A percentile compares a stretch with the other conserved stretches of the same genome.
Conservation (phyloP, 2,888 invertebrate species). For the Amorpha juglandis region DNA sequence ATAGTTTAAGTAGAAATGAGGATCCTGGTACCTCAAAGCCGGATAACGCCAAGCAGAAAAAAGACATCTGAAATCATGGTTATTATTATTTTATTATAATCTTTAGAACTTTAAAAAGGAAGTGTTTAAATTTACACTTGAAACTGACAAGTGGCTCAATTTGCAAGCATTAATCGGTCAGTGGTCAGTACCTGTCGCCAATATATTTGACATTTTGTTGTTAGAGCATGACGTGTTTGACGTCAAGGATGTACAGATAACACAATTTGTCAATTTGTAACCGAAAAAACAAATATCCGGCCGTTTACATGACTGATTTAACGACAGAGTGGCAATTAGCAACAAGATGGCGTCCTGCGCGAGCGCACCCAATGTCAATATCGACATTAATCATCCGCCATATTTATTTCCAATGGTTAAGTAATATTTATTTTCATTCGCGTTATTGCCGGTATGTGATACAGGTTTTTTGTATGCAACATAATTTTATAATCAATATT, state of each 20-base stretch:
- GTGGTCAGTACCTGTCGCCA: too few species aligned
- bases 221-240: background rate
- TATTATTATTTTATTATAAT: too few species aligned
- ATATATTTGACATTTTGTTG: background rate
- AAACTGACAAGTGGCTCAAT: background rate
- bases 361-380: constrained; percentile 75
- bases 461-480: constrained; percentile 1
- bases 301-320: constrained; percentile 72
- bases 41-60: too few species aligned
- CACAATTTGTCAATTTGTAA: constrained; percentile 16
- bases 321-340: constrained; percentile 75
- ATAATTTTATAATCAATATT: constrained; percentile 9
- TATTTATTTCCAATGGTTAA: constrained; percentile 71
- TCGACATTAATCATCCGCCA: constrained; percentile 77
- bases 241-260: constrained; percentile 7
- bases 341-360: constrained; percentile 76
- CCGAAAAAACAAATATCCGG: constrained; percentile 36
- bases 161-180: background rate
- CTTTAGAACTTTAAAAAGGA: too few species aligned
- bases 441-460: constrained; percentile 36
- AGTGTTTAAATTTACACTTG: background rate
- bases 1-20: too few species aligned
- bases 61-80: background rate
- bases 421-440: constrained; percentile 41
- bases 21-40: too few species aligned